Conservation (phyloP, 2,113 vertebrate species). For the Prolemur simus region DNA sequence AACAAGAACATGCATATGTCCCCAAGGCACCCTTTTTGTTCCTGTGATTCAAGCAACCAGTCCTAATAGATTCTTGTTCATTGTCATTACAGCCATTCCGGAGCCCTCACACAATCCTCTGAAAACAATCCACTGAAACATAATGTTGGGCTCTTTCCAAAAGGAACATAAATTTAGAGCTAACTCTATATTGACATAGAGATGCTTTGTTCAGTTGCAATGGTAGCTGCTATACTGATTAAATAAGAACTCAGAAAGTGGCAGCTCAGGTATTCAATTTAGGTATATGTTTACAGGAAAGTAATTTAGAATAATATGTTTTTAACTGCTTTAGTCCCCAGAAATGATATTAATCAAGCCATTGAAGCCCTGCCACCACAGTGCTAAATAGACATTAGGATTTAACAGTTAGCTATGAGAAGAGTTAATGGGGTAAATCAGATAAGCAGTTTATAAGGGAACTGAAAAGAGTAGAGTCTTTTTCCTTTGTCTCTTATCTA, state of each 20-base stretch:
- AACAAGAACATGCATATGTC: not conserved
- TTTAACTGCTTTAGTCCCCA: not conserved
- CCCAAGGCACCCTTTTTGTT: not conserved
- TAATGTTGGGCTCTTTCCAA: not conserved
- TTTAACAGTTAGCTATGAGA: not conserved
- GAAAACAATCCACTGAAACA: not conserved
- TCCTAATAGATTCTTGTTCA: not conserved
- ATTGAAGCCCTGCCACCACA: not conserved
- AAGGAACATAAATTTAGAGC: conserved; percentile 1
- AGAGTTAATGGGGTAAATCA: conserved; percentile 32
- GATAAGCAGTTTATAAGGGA: conserved; percentile 7
- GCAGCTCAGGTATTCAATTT: not conserved
- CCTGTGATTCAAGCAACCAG: not conserved
- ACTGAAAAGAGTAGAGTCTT: not conserved
- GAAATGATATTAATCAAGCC: conserved; percentile 10
- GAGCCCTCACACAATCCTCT: not conserved
- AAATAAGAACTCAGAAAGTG: conserved; percentile 5
- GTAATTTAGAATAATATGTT: not conserved
- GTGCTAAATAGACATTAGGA: not conserved
- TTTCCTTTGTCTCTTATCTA: conserved; percentile 33
- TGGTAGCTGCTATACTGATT: not conserved
- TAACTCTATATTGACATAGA: not conserved
- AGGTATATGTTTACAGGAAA: conserved; percentile 26
- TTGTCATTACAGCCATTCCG: not conserved
- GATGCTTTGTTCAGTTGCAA: not conserved